Percentiles rank a stretch among this genome's conserved stretches.
phyloP scores from a whole-genome alignment of 2,797 vertebrate genomes.

The Enoplosus armatus region DNA sequence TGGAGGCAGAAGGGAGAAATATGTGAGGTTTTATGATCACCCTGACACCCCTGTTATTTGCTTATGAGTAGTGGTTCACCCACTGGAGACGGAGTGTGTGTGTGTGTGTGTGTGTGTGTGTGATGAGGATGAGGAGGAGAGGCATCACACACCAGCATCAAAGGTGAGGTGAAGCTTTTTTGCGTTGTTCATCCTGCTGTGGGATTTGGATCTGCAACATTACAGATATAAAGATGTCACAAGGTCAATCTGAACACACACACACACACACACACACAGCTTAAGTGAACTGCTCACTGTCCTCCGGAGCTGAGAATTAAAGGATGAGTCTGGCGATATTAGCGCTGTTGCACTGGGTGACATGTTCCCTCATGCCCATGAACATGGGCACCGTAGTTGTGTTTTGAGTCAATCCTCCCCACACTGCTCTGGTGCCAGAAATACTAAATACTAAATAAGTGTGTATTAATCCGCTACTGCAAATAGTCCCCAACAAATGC shows the following conservation, averaged over 20 bases:
- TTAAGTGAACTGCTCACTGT: neutral
- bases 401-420: neutral
- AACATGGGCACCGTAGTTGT: neutral
- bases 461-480: neutral
- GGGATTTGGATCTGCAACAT: neutral
- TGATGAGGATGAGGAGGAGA: neutral
- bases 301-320: neutral
- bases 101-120: neutral
- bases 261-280: neutral
- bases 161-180: neutral
- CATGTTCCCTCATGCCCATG: neutral
- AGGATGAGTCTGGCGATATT: neutral
- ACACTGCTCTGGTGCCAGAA: neutral
- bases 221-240: conserved; percentile 22
- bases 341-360: neutral
- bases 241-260: conserved; percentile 24
- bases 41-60: conserved; percentile 66
- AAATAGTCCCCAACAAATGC: neutral
- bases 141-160: neutral
- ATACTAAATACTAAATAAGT: neutral
- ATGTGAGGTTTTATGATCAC: conserved; percentile 68
- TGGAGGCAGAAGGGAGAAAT: conserved; percentile 63
- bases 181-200: neutral
- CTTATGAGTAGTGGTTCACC: conserved; percentile 70
- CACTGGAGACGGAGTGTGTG: conserved; percentile 17